These are phyloP conservation scores for Nemopilema nomurai DNA, from an alignment of 30 jellyfish, hydroid and myxozoan genomes.

Conservation along the genomic window DNA sequence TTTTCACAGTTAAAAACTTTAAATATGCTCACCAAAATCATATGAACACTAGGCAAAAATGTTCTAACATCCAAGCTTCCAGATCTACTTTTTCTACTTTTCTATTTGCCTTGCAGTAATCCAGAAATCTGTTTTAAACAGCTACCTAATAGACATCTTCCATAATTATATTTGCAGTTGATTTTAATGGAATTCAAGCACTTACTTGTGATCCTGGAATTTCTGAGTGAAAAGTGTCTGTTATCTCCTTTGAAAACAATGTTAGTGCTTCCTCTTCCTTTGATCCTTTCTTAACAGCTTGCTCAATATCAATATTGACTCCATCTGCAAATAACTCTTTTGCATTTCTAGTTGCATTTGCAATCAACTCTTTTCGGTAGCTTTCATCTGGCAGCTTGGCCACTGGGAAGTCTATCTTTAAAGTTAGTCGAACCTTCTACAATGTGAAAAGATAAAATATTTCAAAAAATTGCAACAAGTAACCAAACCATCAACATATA, in stretches of 20 bases:
- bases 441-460: not conserved
- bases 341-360: slow-evolving; percentile 34
- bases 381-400: slow-evolving; percentile 45
- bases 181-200: not conserved
- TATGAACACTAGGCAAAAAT: too few relatives aligned
- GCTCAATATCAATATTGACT: slow-evolving; percentile 73
- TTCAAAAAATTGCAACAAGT: too few relatives aligned
- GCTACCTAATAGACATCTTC: too few relatives aligned
- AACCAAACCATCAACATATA: not conserved
- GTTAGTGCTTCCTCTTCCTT: slow-evolving; percentile 56
- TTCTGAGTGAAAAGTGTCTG: slow-evolving; percentile 39
- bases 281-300: slow-evolving; percentile 50
- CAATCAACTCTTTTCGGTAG: slow-evolving; percentile 47
- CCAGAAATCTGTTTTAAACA: too few relatives aligned
- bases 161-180: too few relatives aligned
- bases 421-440: slow-evolving; percentile 56
- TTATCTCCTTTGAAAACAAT: slow-evolving; percentile 33
- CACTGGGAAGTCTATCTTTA: slow-evolving; percentile 48
- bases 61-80: too few relatives aligned
- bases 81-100: too few relatives aligned
- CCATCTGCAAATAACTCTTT: slow-evolving; percentile 69
- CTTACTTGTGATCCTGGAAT: slow-evolving; percentile 78
- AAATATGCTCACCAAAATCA: too few relatives aligned
- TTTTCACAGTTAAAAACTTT: too few relatives aligned
- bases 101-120: too few relatives aligned